Evolutionary conservation across 2,888 invertebrate species (phyloP).

Genomic region (Hylaea fasciaria): DNA sequence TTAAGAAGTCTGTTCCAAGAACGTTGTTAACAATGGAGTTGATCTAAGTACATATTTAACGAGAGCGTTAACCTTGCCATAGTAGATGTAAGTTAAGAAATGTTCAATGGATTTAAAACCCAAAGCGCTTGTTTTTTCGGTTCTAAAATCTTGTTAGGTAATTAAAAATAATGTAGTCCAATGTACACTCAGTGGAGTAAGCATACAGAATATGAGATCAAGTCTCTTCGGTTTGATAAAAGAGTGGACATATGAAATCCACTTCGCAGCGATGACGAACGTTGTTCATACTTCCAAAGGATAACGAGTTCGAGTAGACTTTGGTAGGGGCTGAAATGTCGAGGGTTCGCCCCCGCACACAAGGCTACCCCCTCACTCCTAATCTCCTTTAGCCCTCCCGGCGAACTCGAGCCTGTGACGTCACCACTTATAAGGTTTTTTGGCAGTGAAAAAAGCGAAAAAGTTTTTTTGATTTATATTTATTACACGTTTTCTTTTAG

Average conservation of each 20-base stretch:
- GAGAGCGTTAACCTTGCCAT: too few relatives aligned
- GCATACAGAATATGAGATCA: not conserved
- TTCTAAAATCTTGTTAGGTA: too few relatives aligned
- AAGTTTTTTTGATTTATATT: slow-evolving; percentile 59
- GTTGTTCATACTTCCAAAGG: not conserved
- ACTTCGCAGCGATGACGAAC: not conserved
- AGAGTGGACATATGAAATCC: not conserved
- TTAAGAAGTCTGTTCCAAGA: too few relatives aligned
- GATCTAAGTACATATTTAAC: not conserved
- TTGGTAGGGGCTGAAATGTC: slow-evolving; percentile 54
- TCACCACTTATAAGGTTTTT: slow-evolving; percentile 77
- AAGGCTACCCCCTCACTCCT: slow-evolving; percentile 63
- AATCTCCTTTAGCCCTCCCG: slow-evolving; percentile 76
- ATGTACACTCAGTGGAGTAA: not conserved
- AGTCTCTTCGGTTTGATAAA: not conserved
- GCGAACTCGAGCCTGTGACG: slow-evolving; percentile 71
- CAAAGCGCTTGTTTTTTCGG: too few relatives aligned
- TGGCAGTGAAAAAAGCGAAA: slow-evolving; percentile 75
- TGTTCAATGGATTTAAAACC: too few relatives aligned
- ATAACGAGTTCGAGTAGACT: slow-evolving; percentile 51
- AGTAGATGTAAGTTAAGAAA: too few relatives aligned
- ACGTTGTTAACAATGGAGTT: slow-evolving; percentile 1
- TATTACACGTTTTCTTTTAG: slow-evolving; percentile 57
- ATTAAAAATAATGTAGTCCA: too few relatives aligned
- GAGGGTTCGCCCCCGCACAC: slow-evolving; percentile 62